Base-by-base conservation (phyloP, 92 coral and sea anemone species). In the Micromussa lordhowensis region DNA sequence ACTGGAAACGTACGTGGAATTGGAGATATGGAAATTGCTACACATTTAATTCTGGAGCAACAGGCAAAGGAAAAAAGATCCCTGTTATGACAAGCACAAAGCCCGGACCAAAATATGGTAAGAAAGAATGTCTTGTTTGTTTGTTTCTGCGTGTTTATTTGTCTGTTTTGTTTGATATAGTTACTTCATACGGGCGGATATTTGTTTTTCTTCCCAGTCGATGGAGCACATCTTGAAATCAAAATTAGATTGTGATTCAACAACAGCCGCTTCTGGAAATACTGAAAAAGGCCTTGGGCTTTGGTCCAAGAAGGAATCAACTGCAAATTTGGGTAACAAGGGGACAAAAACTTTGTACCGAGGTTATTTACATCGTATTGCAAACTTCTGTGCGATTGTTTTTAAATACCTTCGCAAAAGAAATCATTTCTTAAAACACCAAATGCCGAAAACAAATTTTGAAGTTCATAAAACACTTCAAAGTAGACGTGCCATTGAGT, bases 11-110 rank as follows among this genome's bases (percentile, higher is more conserved):
- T 2, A 61, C 64, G 0, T 95, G 96, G 96, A 91, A 95, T 90
- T 95, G 98, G 98, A 80, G 96, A 66, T 95, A 93, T 75, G 98
- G 98, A 17, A 95, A 95, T 48, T 95, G 98, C 76, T 94, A 80
- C 63, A 82, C 90, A 48, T 95, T 95, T 83, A 95, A 95, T 63
- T 77, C 92, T 76, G 98, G 98, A 5, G 44, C 70, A 26, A 36
- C 73, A 74, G 32, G 34, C 2, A 79, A 91, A 54, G 95, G 95
- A 0, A 87, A 78, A 49, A 55, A 29, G 78, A 34, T 86, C 5
- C 88, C 95, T 30, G 73, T 75, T 58, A 68, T 95, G 75, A 93
- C 89, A 10, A 89, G 92, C 82, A 87, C 92, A 32, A 93, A 93
- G 36, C 95, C 98, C 24, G 98, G 98, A 24, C 96, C 96, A 63